Conservation (phyloP, 2,113 vertebrate genomes). For the Telmatochromis bifrenatus region DNA sequence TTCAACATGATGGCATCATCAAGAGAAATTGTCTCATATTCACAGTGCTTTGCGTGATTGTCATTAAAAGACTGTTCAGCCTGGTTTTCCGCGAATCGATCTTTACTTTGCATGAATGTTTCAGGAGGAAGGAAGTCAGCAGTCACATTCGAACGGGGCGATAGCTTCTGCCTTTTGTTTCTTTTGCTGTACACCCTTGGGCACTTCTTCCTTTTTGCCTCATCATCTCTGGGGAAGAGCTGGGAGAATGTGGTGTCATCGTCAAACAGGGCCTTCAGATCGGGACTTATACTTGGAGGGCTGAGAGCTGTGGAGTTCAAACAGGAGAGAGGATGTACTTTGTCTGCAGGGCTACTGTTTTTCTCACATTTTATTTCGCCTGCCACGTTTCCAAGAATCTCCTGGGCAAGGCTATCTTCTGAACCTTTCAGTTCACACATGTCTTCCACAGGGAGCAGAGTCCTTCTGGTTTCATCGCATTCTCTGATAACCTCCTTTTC, state of each 20-base stretch:
- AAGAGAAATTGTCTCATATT: constrained; percentile 77
- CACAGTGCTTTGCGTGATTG: constrained; percentile 67
- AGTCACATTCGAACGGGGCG: not conserved
- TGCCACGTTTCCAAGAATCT: constrained; percentile 49
- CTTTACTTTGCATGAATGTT: constrained; percentile 43
- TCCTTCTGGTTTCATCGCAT: constrained; percentile 7
- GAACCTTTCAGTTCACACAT: constrained; percentile 29
- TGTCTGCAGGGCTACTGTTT: constrained; percentile 30
- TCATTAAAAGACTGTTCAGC: constrained; percentile 65
- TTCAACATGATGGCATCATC: constrained; percentile 80
- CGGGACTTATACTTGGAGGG: constrained; percentile 3
- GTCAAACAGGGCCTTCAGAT: constrained; percentile 75
- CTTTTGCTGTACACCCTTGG: constrained; percentile 85
- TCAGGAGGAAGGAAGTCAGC: constrained; percentile 30
- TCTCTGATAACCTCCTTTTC: constrained; percentile 10
- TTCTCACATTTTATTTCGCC: constrained; percentile 64
- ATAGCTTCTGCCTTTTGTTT: constrained; percentile 73
- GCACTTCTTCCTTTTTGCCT: constrained; percentile 80
- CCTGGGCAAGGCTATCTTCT: constrained; percentile 36
- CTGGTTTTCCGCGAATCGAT: constrained; percentile 61
- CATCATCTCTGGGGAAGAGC: constrained; percentile 82
- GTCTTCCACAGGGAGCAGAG: constrained; percentile 9
- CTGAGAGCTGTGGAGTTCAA: constrained; percentile 30
- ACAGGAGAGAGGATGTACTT: constrained; percentile 22
- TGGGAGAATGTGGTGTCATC: constrained; percentile 85